Base-by-base conservation (phyloP, 2,113 vertebrate genomes). In the Asarcornis scutulata region DNA sequence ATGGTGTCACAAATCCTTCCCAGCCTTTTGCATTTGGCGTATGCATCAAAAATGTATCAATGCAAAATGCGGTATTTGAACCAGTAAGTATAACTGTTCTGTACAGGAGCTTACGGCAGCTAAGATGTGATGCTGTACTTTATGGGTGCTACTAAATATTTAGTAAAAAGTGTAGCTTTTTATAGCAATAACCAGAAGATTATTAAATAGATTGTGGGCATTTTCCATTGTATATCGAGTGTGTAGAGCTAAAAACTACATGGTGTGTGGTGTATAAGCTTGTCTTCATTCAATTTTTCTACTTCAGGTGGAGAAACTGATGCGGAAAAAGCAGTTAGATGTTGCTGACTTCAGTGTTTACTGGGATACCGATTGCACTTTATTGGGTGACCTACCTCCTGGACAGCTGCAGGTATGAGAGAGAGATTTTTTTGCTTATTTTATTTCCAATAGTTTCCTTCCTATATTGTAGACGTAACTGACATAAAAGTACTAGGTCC, bases 291-390 rank as follows among this genome's bases (percentile, higher is more conserved):
- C 13, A 6, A 26, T 92, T 91, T 27, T 83, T 91, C 60, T 88
- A 2, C 60, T 80, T 36, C 74, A 99, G 99, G 98, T 98, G 23
- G 98, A 99, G 96, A 99, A 98, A 77, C 98, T 98, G 23, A 98
- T 99, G 96, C 95, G 99, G 69, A 99, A 99, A 85, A 99, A 99
- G 78, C 99, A 98, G 88, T 80, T 99, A 81, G 99, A 99, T 92
- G 98, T 99, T 31, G 95, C 98, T 3, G 98, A 99, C 89, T 99
- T 99, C 93, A 99, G 99, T 66, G 92, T 99, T 88, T 99, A 99
- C 84, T 99, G 99, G 99, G 99, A 99, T 89, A 98, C 98, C 0
- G 94, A 97, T n/a, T 98, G 98, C 97, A 97, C 98, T 87, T 98
- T 99, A 88, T 63, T 99, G 96, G 99, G 99, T 67, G 98, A 99